phyloP scores from a whole-genome alignment of 1,140 invertebrate genomes.

The Andrena cerasifolii region DNA sequence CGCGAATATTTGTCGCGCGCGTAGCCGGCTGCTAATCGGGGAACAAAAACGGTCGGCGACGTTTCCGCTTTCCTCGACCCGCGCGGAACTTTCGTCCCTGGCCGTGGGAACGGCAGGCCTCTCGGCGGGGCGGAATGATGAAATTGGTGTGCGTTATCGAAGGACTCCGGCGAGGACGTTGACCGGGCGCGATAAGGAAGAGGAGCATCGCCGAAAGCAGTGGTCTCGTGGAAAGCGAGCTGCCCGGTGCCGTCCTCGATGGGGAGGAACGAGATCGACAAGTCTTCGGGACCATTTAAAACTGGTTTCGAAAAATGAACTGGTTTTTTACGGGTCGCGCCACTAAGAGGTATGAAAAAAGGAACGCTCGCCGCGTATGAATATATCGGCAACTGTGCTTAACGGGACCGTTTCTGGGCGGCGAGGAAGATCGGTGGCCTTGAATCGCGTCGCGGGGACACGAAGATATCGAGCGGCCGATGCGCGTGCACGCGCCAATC shows the following conservation, averaged over 20 bases:
- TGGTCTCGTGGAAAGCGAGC: not conserved
- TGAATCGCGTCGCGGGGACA: not conserved
- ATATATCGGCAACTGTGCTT: constrained; percentile 36
- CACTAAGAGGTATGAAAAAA: constrained; percentile 6
- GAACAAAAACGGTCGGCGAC: too few species aligned
- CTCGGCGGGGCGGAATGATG: not conserved
- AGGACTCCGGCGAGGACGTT: not conserved
- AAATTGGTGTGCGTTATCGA: not conserved
- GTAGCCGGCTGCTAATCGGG: too few species aligned
- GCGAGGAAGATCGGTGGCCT: constrained; percentile 32
- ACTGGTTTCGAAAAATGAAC: constrained; percentile 26
- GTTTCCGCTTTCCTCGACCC: too few species aligned
- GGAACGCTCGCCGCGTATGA: not conserved
- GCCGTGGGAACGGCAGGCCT: too few species aligned
- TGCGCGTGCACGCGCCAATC: not conserved
- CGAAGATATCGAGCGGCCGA: not conserved
- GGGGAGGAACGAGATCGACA: not conserved
- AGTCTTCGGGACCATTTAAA: constrained; percentile 17
- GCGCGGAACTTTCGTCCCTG: too few species aligned
- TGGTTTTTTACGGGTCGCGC: constrained; percentile 18
- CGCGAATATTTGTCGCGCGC: too few species aligned
- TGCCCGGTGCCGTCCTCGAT: too few species aligned
- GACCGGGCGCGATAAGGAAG: not conserved
- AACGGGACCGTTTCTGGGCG: constrained; percentile 37
- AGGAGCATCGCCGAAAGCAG: not conserved